Base-by-base conservation (phyloP, 2,888 invertebrate genomes). In the Ceramica pisi region DNA sequence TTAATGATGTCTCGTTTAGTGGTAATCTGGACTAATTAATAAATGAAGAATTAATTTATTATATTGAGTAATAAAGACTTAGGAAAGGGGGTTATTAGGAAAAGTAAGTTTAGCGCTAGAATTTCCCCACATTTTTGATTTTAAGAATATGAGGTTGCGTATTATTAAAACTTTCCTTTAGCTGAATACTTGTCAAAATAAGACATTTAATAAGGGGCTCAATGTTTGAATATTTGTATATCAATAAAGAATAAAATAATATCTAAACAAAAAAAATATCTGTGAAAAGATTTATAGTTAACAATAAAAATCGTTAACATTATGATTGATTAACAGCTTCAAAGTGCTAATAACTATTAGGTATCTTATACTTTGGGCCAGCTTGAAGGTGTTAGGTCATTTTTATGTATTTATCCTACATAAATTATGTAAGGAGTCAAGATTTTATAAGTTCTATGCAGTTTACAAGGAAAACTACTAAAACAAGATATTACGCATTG, bases 381-480 rank as follows among this genome's bases (percentile, higher is more conserved):
- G 38, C 46, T n/a, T 38, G 35, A 46, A 80, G 31, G 14, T 66
- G 67, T 65, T 65, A 26, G 51, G 41, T 75, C 72, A 68, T 35
- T 44, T 44, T 38, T 65, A 46, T 55, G 51, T 73, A 61, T 26
- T 35, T 67, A 77, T 77, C 41, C 48, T 19, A 44, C 77, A 73
- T 73, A 63, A 14, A 53, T 66, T 53, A 67, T 57, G 46, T 67
- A 67, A 76, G 35, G 26, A 62, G 60, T 21, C 46, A 65, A 74
- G 79, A 71, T 51, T 53, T 64, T 67, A 63, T 55, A 62, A 78
- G n/a, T 41, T 67, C 14, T 66, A 31, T 23, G 62, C 14, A 19
- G 23, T 55, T 50, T 63, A 68, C 67, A 81, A 81, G 81, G 61
- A 75, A 80, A 67, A 55, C 50, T n/a, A n/a, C 66, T 50, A 71